Percentiles rank a stretch among this genome's conserved stretches.
These are phyloP conservation scores for Chaetops frenatus DNA, from an alignment of 2,113 vertebrate species.

Conservation along the genomic window DNA sequence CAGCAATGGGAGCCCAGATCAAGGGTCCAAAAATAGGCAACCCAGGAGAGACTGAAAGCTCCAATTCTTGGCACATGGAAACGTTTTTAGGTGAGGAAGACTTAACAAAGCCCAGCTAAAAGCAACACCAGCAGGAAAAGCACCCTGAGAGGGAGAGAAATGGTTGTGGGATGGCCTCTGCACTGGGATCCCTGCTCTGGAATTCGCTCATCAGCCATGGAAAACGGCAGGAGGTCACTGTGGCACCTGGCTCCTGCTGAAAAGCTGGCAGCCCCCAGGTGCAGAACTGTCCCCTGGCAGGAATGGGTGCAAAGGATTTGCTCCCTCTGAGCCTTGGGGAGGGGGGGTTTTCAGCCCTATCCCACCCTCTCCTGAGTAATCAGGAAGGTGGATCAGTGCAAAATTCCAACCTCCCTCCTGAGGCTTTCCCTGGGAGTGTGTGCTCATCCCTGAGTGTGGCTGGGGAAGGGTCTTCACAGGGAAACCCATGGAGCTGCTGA, in stretches of 20 bases:
- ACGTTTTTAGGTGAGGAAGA: not conserved
- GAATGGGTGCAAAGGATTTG: not conserved
- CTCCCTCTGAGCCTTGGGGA: not conserved
- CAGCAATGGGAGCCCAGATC: not conserved
- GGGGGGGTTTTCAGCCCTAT: not conserved
- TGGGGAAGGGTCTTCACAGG: not conserved
- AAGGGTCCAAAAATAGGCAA: conserved; percentile 13
- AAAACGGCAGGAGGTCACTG: not conserved
- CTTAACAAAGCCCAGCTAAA: not conserved
- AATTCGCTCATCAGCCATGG: not conserved
- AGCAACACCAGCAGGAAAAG: not conserved
- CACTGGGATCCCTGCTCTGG: not conserved
- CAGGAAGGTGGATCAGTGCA: not conserved
- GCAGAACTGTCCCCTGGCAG: not conserved
- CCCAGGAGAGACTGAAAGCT: not conserved
- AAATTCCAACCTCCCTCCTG: not conserved
- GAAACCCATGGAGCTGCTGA: not conserved
- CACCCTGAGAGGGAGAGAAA: not conserved
- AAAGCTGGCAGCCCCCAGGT: rapidly evolving
- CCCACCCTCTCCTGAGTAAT: not conserved
- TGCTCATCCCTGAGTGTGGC: not conserved
- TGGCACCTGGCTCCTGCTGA: not conserved
- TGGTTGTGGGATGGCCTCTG: not conserved
- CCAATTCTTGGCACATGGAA: not conserved
- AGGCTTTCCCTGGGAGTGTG: not conserved